A percentile compares a stretch with the other conserved stretches of the same genome.
Conservation (phyloP, 2,888 invertebrate species). For the Merodon equestris region DNA sequence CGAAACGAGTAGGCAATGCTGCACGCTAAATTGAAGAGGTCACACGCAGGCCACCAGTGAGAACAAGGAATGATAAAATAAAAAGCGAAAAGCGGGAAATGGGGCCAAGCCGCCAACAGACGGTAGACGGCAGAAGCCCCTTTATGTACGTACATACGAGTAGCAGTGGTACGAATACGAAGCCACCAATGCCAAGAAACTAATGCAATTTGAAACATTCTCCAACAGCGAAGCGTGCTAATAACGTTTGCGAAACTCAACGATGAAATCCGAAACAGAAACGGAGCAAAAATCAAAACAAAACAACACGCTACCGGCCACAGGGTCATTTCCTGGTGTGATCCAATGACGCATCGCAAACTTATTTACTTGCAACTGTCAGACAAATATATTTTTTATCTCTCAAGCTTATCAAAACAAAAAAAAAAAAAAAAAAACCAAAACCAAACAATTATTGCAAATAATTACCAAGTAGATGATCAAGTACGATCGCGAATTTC, state of each 20-base stretch:
- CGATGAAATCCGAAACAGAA: constrained; percentile 20
- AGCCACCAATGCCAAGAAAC: constrained; percentile 45
- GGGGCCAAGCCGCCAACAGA: constrained; percentile 48
- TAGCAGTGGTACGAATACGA: no score
- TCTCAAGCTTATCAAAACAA: no score
- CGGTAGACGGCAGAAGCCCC: constrained; percentile 46
- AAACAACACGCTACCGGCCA: constrained; percentile 20
- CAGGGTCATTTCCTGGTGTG: constrained; percentile 59
- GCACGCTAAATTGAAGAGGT: constrained; percentile 64
- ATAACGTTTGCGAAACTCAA: not conserved
- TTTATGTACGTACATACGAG: not conserved
- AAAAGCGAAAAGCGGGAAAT: constrained; percentile 34
- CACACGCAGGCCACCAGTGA: constrained; percentile 41
- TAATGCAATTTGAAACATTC: constrained; percentile 63
- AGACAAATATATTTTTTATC: not conserved
- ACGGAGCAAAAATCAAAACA: not conserved
- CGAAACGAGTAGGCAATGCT: constrained; percentile 33
- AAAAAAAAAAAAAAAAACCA: no score
- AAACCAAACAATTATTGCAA: no score
- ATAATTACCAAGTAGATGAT: constrained; percentile 7
- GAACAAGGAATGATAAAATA: not conserved
- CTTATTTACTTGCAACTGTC: constrained; percentile 37
- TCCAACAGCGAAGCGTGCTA: constrained; percentile 21
- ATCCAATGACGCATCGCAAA: constrained; percentile 49
- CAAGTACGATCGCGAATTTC: constrained; percentile 26